Evolutionary conservation across 2,888 invertebrate species (phyloP), one percentile per base, ranked within the genome.

Genomic region (Hydrotaea diabolus): DNA sequence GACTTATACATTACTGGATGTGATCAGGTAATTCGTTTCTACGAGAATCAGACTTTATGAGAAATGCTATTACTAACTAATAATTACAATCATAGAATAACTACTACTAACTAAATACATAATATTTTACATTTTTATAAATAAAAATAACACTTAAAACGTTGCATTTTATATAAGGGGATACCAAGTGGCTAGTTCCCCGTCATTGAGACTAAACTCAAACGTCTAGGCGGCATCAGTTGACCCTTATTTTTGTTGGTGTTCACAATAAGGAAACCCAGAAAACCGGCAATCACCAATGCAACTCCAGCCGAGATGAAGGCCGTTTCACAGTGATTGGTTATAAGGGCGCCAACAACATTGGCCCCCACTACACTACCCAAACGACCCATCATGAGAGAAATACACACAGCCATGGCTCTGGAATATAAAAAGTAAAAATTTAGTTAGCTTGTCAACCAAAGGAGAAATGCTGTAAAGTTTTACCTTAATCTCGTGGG

Each of bases 381-480:
- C 43, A 90, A 82, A 36, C 93, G 91, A 17, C 94, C 94, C 88
- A 93, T 92, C 93, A 93, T 93, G 2, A 93, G 87, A 0, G 93
- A 93, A 78, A 94, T 93, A 46, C 93, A 93, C 71, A 94, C 88
- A 21, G 93, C 93, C 93, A 93, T 93, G 19, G 93, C 94, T 86
- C 93, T 91, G 75, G 89, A 80, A 57, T 11, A 55, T 21, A 46
- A 26, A 36, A 77, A 23, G 17, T 5, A 17, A n/a, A 49, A 3
- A n/a, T 9, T 55, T 26, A 69, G 11, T 13, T 49, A 8, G 26
- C 17, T 77, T 72, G 26, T 11, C 8, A 57, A 55, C 15, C n/a
- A 13, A 64, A 53, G 7, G 5, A 62, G 36, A 19, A 31, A n/a
- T n/a, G 13, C 36, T 66, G 13, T 17, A 26, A n/a, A 19, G 57